A percentile compares a stretch with the other conserved stretches of the same genome.
These are phyloP conservation scores for Lordiphosa clarofinis DNA, from an alignment of 1,140 invertebrate species.

Conservation along the genomic window DNA sequence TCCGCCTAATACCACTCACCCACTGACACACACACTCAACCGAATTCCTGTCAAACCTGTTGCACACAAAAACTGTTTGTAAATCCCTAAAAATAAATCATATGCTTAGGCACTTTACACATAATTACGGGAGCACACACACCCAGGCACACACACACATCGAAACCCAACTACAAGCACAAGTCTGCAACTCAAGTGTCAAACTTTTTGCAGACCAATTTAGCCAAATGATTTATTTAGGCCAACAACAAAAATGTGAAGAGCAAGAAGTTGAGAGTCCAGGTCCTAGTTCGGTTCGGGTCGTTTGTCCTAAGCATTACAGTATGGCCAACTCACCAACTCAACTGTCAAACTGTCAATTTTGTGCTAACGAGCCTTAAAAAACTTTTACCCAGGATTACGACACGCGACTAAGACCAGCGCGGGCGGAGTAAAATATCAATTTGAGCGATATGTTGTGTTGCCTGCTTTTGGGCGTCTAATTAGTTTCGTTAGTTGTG, in stretches of 20 bases:
- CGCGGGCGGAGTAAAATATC: constrained; percentile 56
- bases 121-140: constrained; percentile 54
- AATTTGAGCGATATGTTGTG: constrained; percentile 68
- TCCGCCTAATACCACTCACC: too few species aligned
- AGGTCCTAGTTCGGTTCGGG: constrained; percentile 17
- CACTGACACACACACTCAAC: too few species aligned
- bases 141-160: constrained; percentile 20
- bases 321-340: constrained; percentile 75
- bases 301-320: constrained; percentile 67
- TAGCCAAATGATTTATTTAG: constrained; percentile 78
- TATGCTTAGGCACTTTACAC: constrained; percentile 72
- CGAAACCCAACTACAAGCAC: constrained; percentile 34
- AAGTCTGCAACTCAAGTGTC: constrained; percentile 70
- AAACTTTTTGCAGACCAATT: constrained; percentile 77
- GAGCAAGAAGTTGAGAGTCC: constrained; percentile 9
- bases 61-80: constrained; percentile 27
- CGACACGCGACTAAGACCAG: constrained; percentile 26
- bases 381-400: constrained; percentile 59
- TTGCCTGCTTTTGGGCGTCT: constrained; percentile 57
- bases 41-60: constrained; percentile 38
- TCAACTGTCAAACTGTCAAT: constrained; percentile 79
- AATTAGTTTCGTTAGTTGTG: constrained; percentile 71
- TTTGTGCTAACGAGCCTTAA: constrained; percentile 77
- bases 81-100: constrained; percentile 58
- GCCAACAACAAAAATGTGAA: constrained; percentile 36